These are phyloP conservation scores for Tragelaphus imberbis DNA, from an alignment of 2,113 vertebrate genomes.

Conservation along the genomic window DNA sequence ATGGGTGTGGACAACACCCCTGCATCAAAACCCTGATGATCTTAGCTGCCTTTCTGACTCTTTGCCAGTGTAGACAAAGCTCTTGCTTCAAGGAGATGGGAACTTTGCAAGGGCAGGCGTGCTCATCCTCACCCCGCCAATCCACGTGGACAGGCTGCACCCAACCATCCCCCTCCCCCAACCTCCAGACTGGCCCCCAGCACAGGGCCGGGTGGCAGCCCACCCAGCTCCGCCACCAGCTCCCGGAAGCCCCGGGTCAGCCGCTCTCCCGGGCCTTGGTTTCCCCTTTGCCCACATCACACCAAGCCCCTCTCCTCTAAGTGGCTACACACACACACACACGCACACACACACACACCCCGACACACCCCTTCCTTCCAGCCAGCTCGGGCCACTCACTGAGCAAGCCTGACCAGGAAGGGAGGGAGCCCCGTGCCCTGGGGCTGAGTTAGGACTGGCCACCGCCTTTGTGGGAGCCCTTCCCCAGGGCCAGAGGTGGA, in stretches of 20 bases:
- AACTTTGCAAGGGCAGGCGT: accelerated
- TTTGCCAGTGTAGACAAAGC: background rate
- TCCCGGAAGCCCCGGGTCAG: background rate
- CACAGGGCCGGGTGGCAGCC: accelerated
- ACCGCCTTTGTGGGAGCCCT: background rate
- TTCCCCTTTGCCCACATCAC: background rate
- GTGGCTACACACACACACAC: background rate
- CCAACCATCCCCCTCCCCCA: background rate
- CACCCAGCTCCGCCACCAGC: background rate
- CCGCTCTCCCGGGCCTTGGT: background rate
- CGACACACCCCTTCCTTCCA: too few relatives aligned
- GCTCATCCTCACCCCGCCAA: background rate
- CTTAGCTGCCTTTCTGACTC: background rate
- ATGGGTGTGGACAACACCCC: accelerated
- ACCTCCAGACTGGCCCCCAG: background rate
- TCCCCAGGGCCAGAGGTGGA: background rate
- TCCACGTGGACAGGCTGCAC: background rate
- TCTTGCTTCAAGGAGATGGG: background rate
- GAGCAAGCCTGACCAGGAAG: background rate
- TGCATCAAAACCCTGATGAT: background rate
- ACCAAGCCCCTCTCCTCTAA: background rate
- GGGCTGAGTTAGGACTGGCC: background rate
- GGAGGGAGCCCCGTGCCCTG: background rate
- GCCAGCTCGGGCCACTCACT: background rate
- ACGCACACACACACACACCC: accelerated